A percentile compares a stretch with the other conserved stretches of the same genome.
These are phyloP conservation scores for Emydoidea blandingii DNA, from an alignment of 2,797 vertebrate species.

Conservation along the genomic window DNA sequence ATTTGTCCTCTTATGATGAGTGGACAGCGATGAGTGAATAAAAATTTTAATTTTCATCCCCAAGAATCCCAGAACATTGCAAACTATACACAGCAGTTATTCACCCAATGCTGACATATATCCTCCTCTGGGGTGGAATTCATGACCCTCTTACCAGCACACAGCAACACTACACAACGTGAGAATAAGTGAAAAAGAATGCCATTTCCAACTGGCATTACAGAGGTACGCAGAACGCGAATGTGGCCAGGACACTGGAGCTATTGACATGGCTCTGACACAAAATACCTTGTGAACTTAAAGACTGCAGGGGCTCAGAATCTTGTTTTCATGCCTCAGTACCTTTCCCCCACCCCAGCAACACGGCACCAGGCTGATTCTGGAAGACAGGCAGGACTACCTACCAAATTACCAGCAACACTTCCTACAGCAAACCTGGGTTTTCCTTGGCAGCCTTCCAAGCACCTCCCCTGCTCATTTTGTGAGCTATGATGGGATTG, in stretches of 20 bases:
- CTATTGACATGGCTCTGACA: not conserved
- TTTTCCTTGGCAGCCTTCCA: not conserved
- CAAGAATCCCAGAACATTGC: not conserved
- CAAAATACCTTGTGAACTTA: not conserved
- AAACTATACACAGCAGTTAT: not conserved
- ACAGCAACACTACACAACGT: not conserved
- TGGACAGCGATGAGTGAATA: not conserved
- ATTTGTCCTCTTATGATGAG: not conserved
- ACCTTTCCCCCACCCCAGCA: not conserved
- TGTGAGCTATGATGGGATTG: not conserved
- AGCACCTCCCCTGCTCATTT: not conserved
- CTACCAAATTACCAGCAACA: not conserved
- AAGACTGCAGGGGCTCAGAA: not conserved
- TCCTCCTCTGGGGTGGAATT: not conserved
- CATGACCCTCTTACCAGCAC: not conserved
- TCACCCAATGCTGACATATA: not conserved
- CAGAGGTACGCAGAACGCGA: not conserved
- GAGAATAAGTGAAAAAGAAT: not conserved
- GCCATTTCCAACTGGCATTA: not conserved
- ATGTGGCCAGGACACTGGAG: not conserved
- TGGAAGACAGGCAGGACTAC: accelerated
- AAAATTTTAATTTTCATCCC: too few relatives aligned
- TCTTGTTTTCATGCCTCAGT: not conserved
- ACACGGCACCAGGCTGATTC: accelerated
- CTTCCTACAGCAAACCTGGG: not conserved